Percentiles rank a stretch among this genome's conserved stretches.
These are phyloP conservation scores for Trachymyrmex septentrionalis DNA, from an alignment of 1,140 invertebrate species.

Conservation along the genomic window DNA sequence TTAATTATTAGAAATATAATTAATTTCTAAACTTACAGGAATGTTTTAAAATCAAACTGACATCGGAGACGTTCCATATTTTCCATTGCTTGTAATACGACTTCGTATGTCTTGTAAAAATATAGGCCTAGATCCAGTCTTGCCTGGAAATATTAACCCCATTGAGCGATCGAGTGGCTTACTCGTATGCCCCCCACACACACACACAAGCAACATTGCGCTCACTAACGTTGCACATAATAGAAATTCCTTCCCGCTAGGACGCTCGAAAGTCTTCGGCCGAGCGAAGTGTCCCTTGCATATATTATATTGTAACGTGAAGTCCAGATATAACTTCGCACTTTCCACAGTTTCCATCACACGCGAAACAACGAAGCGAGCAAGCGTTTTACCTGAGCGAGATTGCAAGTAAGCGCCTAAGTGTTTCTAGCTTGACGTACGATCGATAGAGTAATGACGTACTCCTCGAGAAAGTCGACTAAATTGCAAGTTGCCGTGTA, in stretches of 20 bases:
- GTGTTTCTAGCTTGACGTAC: neutral
- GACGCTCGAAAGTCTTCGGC: conserved; percentile 34
- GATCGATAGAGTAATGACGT: conserved; percentile 39
- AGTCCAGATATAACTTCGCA: conserved; percentile 2
- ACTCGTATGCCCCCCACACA: no score
- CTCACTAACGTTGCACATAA: conserved; percentile 40
- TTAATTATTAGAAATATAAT: neutral
- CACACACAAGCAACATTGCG: neutral
- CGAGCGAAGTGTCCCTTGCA: neutral
- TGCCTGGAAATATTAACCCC: conserved; percentile 14
- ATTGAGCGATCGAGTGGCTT: conserved; percentile 9
- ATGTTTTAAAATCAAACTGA: neutral
- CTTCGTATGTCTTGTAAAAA: neutral
- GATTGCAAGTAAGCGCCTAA: conserved; percentile 28
- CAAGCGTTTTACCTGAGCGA: neutral
- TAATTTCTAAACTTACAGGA: neutral
- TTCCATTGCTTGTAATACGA: neutral
- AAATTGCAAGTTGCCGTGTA: conserved; percentile 28
- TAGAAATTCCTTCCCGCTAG: conserved; percentile 38
- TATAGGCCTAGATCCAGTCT: neutral
- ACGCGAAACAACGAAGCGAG: neutral
- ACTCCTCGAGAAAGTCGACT: conserved; percentile 27
- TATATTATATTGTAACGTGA: conserved; percentile 24
- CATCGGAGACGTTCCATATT: neutral
- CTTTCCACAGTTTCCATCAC: conserved; percentile 41